Base-by-base conservation (phyloP, 2,888 invertebrate species). In the Philopedon plagiatum region DNA sequence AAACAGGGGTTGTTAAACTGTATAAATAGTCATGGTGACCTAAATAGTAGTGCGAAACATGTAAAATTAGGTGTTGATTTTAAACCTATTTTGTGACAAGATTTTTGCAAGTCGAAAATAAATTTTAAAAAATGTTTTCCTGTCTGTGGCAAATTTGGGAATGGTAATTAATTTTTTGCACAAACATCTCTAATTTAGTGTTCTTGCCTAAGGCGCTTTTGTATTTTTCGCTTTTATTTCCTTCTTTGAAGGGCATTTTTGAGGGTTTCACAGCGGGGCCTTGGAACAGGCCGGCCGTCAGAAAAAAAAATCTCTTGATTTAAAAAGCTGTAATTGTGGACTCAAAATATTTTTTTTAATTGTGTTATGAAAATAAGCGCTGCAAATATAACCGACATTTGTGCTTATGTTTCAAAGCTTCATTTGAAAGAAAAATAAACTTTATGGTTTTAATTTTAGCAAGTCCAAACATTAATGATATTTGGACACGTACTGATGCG, bases 111-210 rank as follows among this genome's bases (percentile, higher is more conserved):
- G 29, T 11, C 2, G 15, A 4, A 4, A 8, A 8, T 23, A 8
- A 26, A 58, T 29, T 5, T 39, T 26, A 61, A 63, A 69, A 21
- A 41, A 90, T 90, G 90, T 89, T 90, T 81, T 87, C 89, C 79
- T 90, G 90, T 83, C 86, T 90, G 80, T 90, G 90, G 88, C 89
- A 89, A 81, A 85, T 90, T 75, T 89, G 89, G 87, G 89, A 89
- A 82, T 90, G 80, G 81, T 82, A 77, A 75, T 65, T 26, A 19
- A 51, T 64, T 21, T 71, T 67, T 57, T 46, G 54, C n/a, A n/a
- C n/a, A n/a, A n/a, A n/a, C n/a, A n/a, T n/a, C n/a, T n/a, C n/a
- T n/a, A n/a, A n/a, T n/a, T n/a, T n/a, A n/a, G n/a, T n/a, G n/a
- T n/a, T n/a, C n/a, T n/a, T n/a, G n/a, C n/a, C n/a, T n/a, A n/a